Conservation (phyloP, 1,140 invertebrate genomes). For the Drosophila funebris region DNA sequence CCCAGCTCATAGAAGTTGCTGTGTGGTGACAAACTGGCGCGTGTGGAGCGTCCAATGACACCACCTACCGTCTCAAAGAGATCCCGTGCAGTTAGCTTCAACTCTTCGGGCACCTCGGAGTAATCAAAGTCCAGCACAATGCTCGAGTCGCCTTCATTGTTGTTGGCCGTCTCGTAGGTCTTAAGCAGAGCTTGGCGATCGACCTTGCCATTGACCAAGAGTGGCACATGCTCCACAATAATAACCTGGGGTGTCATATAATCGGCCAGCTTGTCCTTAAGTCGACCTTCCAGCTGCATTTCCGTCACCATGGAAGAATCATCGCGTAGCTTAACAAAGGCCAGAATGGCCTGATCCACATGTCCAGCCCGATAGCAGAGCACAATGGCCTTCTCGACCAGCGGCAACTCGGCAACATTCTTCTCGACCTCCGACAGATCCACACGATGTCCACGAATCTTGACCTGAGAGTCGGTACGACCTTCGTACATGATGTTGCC, state of each 20-base stretch:
- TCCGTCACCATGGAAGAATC: conserved; percentile 84
- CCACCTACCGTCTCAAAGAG: conserved; percentile 90
- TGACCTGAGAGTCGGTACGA: conserved; percentile 93
- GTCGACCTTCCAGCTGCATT: conserved; percentile 87
- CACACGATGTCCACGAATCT: conserved; percentile 93
- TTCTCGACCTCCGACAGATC: conserved; percentile 93
- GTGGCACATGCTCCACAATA: conserved; percentile 89
- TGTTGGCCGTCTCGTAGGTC: conserved; percentile 88
- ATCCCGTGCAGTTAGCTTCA: conserved; percentile 87
- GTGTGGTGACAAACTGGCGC: conserved; percentile 85
- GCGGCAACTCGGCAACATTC: conserved; percentile 83
- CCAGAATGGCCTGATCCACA: conserved; percentile 88
- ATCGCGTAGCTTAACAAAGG: conserved; percentile 88
- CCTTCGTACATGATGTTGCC: conserved; percentile 91
- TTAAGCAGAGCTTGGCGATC: conserved; percentile 91
- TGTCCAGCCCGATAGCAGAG: conserved; percentile 91
- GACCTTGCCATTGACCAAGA: conserved; percentile 93
- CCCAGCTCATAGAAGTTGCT: conserved; percentile 93
- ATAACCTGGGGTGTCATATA: conserved; percentile 93
- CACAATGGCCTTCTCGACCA: conserved; percentile 86
- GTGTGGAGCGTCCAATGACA: conserved; percentile 87
- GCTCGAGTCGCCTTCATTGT: conserved; percentile 84
- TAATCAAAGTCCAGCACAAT: conserved; percentile 86
- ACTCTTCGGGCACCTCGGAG: conserved; percentile 85
- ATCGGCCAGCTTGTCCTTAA: conserved; percentile 87